These are phyloP conservation scores for Pomacea maculata DNA, from an alignment of 1,140 invertebrate genomes.

Conservation along the genomic window DNA sequence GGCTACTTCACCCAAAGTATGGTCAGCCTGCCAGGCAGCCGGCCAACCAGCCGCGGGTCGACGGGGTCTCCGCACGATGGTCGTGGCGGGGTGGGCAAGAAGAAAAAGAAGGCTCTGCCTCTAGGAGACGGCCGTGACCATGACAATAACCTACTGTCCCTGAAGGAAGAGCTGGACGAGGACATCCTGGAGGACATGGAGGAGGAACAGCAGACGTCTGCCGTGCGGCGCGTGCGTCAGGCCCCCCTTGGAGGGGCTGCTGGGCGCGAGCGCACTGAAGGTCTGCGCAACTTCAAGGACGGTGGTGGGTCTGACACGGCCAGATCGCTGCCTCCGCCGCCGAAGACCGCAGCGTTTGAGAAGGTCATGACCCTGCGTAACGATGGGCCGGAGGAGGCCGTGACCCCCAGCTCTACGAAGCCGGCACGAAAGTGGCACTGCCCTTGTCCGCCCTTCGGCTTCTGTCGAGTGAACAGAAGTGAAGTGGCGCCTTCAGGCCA, in stretches of 20 bases:
- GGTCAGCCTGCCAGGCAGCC: constrained; percentile 39
- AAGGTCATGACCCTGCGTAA: neutral
- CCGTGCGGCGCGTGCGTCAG: neutral
- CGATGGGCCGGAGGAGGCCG: neutral
- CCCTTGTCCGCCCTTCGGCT: constrained; percentile 10
- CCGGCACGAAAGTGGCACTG: neutral
- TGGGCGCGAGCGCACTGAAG: neutral
- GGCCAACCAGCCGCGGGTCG: constrained; percentile 49
- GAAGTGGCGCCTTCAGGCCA: constrained; percentile 10
- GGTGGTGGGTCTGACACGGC: neutral
- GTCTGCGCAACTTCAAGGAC: too few relatives aligned
- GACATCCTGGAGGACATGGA: constrained; percentile 50
- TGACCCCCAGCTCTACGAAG: neutral
- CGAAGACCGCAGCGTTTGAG: constrained; percentile 24
- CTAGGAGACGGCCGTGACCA: constrained; percentile 43
- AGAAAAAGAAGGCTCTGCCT: constrained; percentile 48
- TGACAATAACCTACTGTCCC: constrained; percentile 46
- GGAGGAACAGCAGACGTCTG: constrained; percentile 27
- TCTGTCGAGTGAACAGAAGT: constrained; percentile 6
- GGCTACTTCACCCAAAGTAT: constrained; percentile 48
- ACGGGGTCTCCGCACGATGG: constrained; percentile 22
- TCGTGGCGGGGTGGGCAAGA: constrained; percentile 37
- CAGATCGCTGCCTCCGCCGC: constrained; percentile 30
- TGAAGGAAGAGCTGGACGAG: constrained; percentile 52
- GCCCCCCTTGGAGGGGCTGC: neutral